phyloP scores from a whole-genome alignment of 2,113 vertebrate genomes.

The Hypomesus transpacificus region DNA sequence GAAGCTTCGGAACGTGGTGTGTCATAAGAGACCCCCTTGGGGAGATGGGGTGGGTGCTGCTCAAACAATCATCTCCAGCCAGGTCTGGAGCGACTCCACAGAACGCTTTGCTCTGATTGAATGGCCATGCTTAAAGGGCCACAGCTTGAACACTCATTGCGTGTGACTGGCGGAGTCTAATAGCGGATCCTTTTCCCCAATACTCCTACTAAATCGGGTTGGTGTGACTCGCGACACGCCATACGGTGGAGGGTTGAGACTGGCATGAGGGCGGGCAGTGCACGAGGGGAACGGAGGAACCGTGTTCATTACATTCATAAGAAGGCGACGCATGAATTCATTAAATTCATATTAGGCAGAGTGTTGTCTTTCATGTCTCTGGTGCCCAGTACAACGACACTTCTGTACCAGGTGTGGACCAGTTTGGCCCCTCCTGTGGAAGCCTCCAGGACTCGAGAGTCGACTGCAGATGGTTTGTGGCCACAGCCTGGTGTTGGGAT shows the following conservation, averaged over 20 bases:
- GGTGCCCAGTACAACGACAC: too few species aligned
- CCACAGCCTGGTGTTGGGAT: too few species aligned
- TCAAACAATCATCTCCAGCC: neutral
- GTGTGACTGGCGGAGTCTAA: slow-evolving; percentile 26
- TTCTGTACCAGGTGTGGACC: too few species aligned
- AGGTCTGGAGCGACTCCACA: neutral
- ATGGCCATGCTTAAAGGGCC: neutral
- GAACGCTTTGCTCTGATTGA: neutral
- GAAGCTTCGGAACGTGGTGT: neutral
- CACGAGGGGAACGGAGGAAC: neutral
- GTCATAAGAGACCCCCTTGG: slow-evolving; percentile 10
- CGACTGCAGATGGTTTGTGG: too few species aligned
- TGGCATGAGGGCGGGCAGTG: neutral
- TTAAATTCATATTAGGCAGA: too few species aligned
- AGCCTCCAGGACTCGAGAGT: too few species aligned
- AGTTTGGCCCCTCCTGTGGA: too few species aligned
- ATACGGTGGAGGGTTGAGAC: neutral
- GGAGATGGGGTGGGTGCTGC: neutral
- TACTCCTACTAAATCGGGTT: neutral
- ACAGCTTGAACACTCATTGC: neutral
- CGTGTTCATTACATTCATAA: too few species aligned
- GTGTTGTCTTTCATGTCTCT: too few species aligned
- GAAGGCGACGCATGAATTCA: too few species aligned
- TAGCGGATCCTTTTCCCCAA: slow-evolving; percentile 19
- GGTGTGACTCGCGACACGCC: slow-evolving; percentile 31